phyloP scores from a whole-genome alignment of 2,888 invertebrate species.

The Aphelenchoides bicaudatus region DNA sequence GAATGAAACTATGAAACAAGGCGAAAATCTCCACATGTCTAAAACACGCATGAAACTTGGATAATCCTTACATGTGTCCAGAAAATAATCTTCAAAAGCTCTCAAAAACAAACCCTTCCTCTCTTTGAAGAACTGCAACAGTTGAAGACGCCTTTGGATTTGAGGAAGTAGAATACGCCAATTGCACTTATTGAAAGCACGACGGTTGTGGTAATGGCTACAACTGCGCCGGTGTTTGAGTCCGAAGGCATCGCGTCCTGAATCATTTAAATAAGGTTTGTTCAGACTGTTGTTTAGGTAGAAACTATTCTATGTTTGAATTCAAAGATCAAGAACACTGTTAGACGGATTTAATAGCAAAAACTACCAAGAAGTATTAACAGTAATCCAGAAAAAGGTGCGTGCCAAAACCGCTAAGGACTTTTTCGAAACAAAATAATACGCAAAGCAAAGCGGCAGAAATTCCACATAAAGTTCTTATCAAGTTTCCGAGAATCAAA shows the following conservation, averaged over 20 bases:
- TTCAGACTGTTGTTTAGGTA: neutral
- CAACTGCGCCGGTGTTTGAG: neutral
- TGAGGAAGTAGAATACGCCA: conserved; percentile 1
- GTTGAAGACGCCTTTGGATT: neutral
- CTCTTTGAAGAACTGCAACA: neutral
- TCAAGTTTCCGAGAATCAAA: no score
- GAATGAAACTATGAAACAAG: neutral
- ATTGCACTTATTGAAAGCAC: neutral
- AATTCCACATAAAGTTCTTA: no score
- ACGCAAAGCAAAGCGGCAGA: no score
- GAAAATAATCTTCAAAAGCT: neutral
- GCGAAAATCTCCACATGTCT: no score
- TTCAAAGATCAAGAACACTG: neutral
- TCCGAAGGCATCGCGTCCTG: conserved; percentile 12
- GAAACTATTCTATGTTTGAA: neutral
- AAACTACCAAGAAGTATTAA: no score
- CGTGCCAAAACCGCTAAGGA: no score
- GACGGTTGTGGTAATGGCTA: neutral
- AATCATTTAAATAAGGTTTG: neutral
- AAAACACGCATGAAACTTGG: no score
- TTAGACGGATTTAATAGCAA: neutral
- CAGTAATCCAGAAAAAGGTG: no score
- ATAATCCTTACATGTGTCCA: neutral
- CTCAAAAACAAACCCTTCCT: neutral
- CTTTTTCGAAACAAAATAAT: no score